Evolutionary conservation across 2,888 invertebrate genomes (phyloP), one percentile per base, ranked within the genome.

Genomic region (Loripinus fragilis): DNA sequence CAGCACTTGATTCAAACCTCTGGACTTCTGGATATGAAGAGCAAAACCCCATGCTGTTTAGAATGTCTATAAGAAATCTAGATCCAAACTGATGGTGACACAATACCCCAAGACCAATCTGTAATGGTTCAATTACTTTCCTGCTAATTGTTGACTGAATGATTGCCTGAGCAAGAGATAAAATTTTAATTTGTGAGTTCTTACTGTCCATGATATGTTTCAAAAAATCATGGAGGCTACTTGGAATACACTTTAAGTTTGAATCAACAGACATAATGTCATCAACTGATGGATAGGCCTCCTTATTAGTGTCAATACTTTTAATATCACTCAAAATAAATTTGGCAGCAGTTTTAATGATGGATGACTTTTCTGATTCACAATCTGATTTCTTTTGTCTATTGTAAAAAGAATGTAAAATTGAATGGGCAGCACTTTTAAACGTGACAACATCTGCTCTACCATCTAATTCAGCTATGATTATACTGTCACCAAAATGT

Each of bases 51-150:
- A 76, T 35, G 28, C 45, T 41, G 48, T 70, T 38, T 23, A 83
- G 55, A 30, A 70, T 77, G 23, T 86, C 86, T 42, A 86, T 73
- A 15, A 86, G 67, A 55, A 85, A 69, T 74, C 48, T 69, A 20
- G 74, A 74, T 3, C 60, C 30, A 38, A 38, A 74, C 17, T 38
- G 60, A 33, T 74, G 76, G 48, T 76, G 81, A 30, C 67, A 68
- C 48, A 72, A 76, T 28, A 80, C 64, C n/a, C 71, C 76, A 3
- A 74, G 68, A 23, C 71, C 68, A n/a, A 80, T 20, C 66, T 74
- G 78, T n/a, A 78, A 45, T 25, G 69, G 65, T 23, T 73, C 71
- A 23, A 81, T 33, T 20, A 81, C n/a, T 15, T 38, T 72, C 28
- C 70, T 30, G 23, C 76, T 79, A 41, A 73, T 41, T 17, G 41